These are phyloP conservation scores for Aix galericulata DNA, from an alignment of 2,113 vertebrate species.

Conservation along the genomic window DNA sequence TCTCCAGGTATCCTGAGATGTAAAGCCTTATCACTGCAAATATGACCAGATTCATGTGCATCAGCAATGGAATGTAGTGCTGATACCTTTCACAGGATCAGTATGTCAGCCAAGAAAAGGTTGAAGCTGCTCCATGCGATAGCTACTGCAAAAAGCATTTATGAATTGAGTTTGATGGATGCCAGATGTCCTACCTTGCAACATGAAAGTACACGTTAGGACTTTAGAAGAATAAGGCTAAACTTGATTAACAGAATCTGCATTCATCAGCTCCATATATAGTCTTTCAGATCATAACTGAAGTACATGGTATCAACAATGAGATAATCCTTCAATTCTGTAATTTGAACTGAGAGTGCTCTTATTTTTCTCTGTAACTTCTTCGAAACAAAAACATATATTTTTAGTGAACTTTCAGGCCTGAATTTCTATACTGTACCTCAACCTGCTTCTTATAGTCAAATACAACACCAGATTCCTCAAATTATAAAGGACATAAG, in stretches of 20 bases:
- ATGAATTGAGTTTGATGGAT: not conserved
- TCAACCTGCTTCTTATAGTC: not conserved
- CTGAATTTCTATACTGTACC: not conserved
- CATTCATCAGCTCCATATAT: not conserved
- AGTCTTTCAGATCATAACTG: not conserved
- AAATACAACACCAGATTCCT: not conserved
- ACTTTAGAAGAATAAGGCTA: accelerated
- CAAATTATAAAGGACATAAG: not conserved
- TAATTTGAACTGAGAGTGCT: not conserved
- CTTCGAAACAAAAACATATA: not conserved
- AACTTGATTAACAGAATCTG: not conserved
- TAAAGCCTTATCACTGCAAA: not conserved
- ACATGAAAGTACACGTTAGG: not conserved
- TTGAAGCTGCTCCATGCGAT: not conserved
- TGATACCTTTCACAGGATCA: not conserved
- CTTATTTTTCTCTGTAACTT: not conserved
- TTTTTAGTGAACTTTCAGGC: not conserved
- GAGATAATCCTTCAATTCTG: not conserved
- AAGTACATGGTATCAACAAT: not conserved
- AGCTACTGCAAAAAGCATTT: not conserved
- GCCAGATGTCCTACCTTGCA: not conserved
- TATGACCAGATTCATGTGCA: not conserved
- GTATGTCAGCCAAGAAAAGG: not conserved
- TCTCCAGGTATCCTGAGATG: not conserved
- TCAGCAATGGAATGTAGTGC: not conserved